Evolutionary conservation across 2,888 invertebrate species (phyloP).

Genomic region (Tinea trinotella): DNA sequence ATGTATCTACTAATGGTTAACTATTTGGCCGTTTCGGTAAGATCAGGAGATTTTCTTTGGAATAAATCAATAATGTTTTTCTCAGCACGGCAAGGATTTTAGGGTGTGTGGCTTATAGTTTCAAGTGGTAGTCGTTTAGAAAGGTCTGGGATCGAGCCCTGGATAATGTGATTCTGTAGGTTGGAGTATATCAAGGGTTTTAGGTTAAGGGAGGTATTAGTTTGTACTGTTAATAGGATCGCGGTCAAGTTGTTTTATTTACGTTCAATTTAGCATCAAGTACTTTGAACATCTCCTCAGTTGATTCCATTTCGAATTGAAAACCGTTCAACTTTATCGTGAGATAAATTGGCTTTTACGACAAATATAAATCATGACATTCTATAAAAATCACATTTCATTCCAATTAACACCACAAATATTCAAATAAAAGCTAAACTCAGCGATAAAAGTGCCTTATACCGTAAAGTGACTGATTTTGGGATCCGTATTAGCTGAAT

Average conservation of each 20-base stretch:
- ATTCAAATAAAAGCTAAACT: no score
- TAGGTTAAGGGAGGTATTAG: neutral
- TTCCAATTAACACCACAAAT: no score
- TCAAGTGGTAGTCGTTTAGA: neutral
- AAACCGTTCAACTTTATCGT: no score
- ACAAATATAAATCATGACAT: no score
- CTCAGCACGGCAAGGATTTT: neutral
- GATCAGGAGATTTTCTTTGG: slow-evolving; percentile 10
- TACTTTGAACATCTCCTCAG: neutral
- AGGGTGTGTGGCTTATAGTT: neutral
- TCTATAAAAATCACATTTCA: no score
- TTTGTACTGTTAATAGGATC: neutral
- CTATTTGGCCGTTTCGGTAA: slow-evolving; percentile 9
- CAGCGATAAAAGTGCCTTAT: no score
- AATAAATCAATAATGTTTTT: slow-evolving; percentile 10
- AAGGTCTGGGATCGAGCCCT: slow-evolving; percentile 2
- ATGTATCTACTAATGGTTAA: slow-evolving; percentile 19
- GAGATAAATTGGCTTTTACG: no score
- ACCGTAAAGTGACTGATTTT: no score
- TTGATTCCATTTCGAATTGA: neutral
- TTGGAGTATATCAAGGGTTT: slow-evolving; percentile 1
- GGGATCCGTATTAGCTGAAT: no score
- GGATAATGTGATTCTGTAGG: neutral
- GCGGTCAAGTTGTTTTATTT: slow-evolving; percentile 1
- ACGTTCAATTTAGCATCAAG: neutral